Conservation (phyloP, 2,797 vertebrate genomes). For the Alauda arvensis region DNA sequence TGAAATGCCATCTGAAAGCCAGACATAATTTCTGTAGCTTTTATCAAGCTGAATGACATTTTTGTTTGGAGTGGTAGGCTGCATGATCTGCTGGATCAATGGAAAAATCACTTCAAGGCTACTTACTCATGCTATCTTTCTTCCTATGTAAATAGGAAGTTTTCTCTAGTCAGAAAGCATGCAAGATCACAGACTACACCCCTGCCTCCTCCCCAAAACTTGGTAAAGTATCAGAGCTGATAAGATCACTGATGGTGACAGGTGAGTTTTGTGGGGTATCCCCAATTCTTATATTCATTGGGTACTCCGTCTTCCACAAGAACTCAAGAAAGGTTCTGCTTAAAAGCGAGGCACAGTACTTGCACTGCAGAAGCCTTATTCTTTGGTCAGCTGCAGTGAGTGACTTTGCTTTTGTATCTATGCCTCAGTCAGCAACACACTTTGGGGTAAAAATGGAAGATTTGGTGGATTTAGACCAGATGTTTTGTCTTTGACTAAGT, state of each 20-base stretch:
- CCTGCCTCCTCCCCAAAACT: neutral
- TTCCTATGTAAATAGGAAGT: neutral
- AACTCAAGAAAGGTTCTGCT: neutral
- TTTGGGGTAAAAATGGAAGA: neutral
- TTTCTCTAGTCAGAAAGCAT: neutral
- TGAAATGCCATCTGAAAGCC: neutral
- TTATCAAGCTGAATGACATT: neutral
- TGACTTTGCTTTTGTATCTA: neutral
- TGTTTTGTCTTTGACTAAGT: neutral
- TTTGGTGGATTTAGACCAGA: neutral
- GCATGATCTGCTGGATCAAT: neutral
- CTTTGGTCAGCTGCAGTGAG: neutral
- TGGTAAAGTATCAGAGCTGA: neutral
- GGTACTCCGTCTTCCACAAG: neutral
- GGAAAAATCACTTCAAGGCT: neutral
- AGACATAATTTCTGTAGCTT: neutral
- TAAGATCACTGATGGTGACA: neutral
- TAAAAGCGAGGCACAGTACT: neutral
- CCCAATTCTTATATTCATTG: neutral
- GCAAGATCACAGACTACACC: neutral
- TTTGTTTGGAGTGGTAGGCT: neutral
- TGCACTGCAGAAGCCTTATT: neutral
- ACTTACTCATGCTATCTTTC: neutral
- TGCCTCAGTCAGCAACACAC: neutral
- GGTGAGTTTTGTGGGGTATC: neutral